Evolutionary conservation across 2,888 invertebrate species (phyloP).

Genomic region (Sclerodermus sp.): DNA sequence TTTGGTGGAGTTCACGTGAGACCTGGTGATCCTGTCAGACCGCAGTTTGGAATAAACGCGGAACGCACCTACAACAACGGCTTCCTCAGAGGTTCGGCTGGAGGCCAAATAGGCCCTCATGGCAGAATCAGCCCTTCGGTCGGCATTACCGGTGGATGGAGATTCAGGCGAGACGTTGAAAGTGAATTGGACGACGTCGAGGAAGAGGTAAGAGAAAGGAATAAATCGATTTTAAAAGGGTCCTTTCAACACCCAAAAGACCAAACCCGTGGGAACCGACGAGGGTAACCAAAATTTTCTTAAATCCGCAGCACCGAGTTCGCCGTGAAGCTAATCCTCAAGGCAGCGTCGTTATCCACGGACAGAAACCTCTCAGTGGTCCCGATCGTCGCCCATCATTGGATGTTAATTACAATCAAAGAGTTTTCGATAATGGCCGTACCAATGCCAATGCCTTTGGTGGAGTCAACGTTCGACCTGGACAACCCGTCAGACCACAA

Average conservation of each 20-base stretch:
- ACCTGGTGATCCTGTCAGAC: conserved; percentile 18
- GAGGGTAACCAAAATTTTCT: too few relatives aligned
- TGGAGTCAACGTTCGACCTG: conserved; percentile 19
- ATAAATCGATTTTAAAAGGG: too few relatives aligned
- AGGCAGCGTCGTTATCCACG: conserved; percentile 18
- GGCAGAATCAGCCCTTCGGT: conserved; percentile 9
- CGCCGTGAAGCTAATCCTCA: conserved; percentile 16
- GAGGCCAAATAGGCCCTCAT: conserved; percentile 11
- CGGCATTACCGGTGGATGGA: conserved; percentile 5
- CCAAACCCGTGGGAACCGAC: too few relatives aligned
- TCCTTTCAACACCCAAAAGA: too few relatives aligned
- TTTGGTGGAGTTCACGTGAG: conserved; percentile 25
- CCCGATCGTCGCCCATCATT: conserved; percentile 28
- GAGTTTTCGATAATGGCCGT: conserved; percentile 20
- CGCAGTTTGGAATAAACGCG: conserved; percentile 24
- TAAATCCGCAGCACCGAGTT: background rate
- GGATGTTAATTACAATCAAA: conserved; percentile 25
- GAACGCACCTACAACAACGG: conserved; percentile 24
- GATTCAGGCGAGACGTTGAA: conserved; percentile 13
- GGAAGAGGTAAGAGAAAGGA: too few relatives aligned
- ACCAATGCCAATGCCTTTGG: conserved; percentile 22
- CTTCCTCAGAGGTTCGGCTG: conserved; percentile 24
- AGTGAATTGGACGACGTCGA: too few relatives aligned
- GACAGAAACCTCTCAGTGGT: conserved; percentile 21
- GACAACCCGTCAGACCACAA: conserved; percentile 22